Conservation (phyloP, 2,888 invertebrate species). For the Thymelicus acteon region DNA sequence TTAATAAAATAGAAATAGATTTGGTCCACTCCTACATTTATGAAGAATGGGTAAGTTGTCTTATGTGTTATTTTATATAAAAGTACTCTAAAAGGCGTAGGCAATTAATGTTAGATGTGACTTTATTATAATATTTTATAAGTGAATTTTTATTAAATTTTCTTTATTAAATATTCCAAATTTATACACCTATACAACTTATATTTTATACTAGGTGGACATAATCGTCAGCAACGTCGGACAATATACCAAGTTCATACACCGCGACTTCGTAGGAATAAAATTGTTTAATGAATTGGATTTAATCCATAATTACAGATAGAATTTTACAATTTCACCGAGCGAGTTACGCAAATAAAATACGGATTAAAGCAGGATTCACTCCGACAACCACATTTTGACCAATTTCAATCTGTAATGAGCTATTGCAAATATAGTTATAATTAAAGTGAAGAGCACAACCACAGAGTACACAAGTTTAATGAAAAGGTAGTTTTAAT, state of each 20-base stretch:
- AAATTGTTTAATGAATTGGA: conserved; percentile 14
- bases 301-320: conserved; percentile 21
- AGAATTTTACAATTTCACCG: conserved; percentile 12
- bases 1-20: too few relatives aligned
- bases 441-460: conserved; percentile 54
- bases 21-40: too few relatives aligned
- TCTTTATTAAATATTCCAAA: too few relatives aligned
- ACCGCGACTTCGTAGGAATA: background rate
- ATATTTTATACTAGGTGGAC: too few relatives aligned
- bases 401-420: conserved; percentile 62
- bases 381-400: conserved; percentile 51
- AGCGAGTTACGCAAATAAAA: conserved; percentile 56
- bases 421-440: conserved; percentile 56
- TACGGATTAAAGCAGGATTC: conserved; percentile 58
- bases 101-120: too few relatives aligned
- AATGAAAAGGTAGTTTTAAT: conserved; percentile 10
- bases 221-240: too few relatives aligned
- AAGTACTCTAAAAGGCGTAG: too few relatives aligned
- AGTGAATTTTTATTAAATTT: too few relatives aligned
- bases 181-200: too few relatives aligned
- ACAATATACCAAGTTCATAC: background rate
- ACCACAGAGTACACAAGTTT: conserved; percentile 29
- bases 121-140: too few relatives aligned
- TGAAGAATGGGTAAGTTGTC: too few relatives aligned
- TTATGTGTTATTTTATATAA: too few relatives aligned